A percentile compares a stretch with the other conserved stretches of the same genome.
These are phyloP conservation scores for Thalassoma bifasciatum DNA, from an alignment of 2,113 vertebrate species.

Conservation along the genomic window DNA sequence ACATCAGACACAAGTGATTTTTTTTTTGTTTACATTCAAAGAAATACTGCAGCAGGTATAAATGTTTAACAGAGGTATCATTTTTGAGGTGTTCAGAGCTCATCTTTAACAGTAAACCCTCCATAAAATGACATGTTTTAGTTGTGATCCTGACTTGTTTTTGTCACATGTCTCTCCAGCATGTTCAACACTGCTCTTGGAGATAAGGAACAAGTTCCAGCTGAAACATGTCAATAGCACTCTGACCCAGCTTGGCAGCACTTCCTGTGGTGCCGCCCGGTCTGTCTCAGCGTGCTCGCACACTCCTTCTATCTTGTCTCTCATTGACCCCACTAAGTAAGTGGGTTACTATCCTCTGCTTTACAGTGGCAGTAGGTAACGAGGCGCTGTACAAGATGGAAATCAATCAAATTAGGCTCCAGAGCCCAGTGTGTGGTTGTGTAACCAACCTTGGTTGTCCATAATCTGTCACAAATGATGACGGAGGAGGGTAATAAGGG, in stretches of 20 bases:
- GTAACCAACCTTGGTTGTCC: constrained; percentile 77
- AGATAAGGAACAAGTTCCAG: background rate
- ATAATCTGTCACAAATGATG: constrained; percentile 78
- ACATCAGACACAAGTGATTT: too few relatives aligned
- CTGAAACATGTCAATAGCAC: background rate
- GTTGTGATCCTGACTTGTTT: too few relatives aligned
- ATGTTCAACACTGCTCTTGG: background rate
- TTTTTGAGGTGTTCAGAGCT: too few relatives aligned
- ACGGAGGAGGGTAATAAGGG: constrained; percentile 77
- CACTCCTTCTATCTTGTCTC: constrained; percentile 72
- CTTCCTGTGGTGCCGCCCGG: constrained; percentile 16
- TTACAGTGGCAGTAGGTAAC: constrained; percentile 80
- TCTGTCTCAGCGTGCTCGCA: constrained; percentile 64
- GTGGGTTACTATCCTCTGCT: constrained; percentile 67
- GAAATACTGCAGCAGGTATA: too few relatives aligned
- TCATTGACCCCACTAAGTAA: constrained; percentile 83
- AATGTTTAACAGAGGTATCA: too few relatives aligned
- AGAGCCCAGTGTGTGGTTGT: constrained; percentile 77
- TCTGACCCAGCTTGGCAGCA: constrained; percentile 6
- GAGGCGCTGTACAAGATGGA: constrained; percentile 78
- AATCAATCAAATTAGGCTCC: constrained; percentile 82
- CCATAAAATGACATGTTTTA: too few relatives aligned
- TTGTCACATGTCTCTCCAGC: too few relatives aligned
- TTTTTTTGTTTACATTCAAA: too few relatives aligned
- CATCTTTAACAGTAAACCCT: too few relatives aligned